A percentile compares a stretch with the other conserved stretches of the same genome.
phyloP scores from a whole-genome alignment of 1,140 invertebrate species.

The Trypoxylus dichotomus region DNA sequence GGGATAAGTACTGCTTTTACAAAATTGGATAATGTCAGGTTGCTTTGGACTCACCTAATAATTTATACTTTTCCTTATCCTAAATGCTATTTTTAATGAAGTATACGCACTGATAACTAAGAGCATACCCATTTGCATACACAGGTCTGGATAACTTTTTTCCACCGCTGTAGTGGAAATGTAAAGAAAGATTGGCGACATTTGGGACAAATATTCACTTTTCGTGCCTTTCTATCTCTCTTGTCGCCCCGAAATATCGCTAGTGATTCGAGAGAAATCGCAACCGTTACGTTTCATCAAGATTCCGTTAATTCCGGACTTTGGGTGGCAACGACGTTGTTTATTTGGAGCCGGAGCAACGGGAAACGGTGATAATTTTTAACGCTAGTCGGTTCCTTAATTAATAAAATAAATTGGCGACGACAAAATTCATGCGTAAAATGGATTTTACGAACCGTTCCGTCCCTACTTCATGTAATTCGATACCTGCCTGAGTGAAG shows the following conservation, averaged over 20 bases:
- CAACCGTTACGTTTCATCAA: not conserved
- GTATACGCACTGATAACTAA: no score
- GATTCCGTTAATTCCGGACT: not conserved
- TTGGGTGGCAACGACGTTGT: not conserved
- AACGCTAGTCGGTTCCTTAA: not conserved
- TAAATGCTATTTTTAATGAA: no score
- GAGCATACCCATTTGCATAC: no score
- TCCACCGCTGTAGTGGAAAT: no score
- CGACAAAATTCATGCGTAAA: not conserved
- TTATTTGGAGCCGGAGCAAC: not conserved
- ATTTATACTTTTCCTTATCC: no score
- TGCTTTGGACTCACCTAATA: no score
- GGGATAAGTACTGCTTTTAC: no score
- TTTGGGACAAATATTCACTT: no score
- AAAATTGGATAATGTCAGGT: no score
- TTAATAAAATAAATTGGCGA: conserved; percentile 4
- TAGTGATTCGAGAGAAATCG: not conserved
- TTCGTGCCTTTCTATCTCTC: not conserved
- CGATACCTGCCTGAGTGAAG: not conserved
- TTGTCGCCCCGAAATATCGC: not conserved
- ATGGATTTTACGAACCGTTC: not conserved
- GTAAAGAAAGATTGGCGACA: no score
- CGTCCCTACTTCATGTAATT: not conserved
- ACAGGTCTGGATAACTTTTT: no score
- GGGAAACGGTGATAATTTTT: not conserved